A percentile compares a stretch with the other conserved stretches of the same genome.
Conservation (phyloP, 2,797 vertebrate genomes). For the Syngnathus rostellatus region DNA sequence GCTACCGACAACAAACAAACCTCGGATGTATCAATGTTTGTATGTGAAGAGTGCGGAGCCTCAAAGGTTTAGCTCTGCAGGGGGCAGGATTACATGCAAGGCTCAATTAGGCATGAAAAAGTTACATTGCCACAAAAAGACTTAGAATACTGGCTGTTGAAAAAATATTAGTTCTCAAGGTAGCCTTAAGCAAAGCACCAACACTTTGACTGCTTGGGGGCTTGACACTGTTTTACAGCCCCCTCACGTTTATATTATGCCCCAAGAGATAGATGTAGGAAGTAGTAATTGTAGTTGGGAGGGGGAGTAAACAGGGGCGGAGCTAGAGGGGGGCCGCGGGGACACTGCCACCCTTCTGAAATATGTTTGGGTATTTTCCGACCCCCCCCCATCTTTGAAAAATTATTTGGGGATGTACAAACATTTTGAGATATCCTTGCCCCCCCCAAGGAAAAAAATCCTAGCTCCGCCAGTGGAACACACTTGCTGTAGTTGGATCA, state of each 20-base stretch:
- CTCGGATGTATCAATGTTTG: constrained; percentile 43
- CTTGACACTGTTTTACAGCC: background rate
- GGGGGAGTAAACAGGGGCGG: too few relatives aligned
- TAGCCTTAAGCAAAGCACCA: background rate
- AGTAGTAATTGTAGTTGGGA: too few relatives aligned
- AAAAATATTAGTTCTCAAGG: background rate
- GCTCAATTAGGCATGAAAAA: constrained; percentile 9
- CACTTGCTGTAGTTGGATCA: too few relatives aligned
- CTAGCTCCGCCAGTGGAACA: too few relatives aligned
- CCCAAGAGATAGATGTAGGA: background rate
- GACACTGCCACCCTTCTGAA: too few relatives aligned
- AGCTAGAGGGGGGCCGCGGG: too few relatives aligned
- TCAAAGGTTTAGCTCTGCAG: constrained; percentile 40
- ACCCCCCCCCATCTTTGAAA: too few relatives aligned
- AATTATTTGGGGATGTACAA: too few relatives aligned
- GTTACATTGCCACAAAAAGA: constrained; percentile 4
- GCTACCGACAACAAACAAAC: constrained; percentile 42
- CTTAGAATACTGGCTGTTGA: constrained; percentile 8
- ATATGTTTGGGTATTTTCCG: too few relatives aligned
- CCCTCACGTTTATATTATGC: background rate
- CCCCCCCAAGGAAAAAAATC: too few relatives aligned
- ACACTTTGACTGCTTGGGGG: too few relatives aligned
- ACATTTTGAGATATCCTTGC: too few relatives aligned
- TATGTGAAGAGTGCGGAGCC: constrained; percentile 35
- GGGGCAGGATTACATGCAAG: constrained; percentile 16